A percentile compares a stretch with the other conserved stretches of the same genome.
Conservation (phyloP, 2,113 vertebrate genomes). For the Pithys albifrons region DNA sequence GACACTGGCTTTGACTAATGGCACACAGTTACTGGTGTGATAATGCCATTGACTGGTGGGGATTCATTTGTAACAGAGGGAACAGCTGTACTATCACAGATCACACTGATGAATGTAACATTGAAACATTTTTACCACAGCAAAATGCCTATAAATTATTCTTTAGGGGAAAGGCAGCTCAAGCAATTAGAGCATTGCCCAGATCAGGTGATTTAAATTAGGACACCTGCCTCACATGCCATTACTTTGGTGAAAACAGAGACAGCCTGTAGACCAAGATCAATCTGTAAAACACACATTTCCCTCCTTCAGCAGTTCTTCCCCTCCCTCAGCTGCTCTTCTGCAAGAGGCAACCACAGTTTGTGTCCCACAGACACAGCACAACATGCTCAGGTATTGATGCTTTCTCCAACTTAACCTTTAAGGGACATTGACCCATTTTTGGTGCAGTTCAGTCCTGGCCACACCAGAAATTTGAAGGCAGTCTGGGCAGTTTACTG, state of each 20-base stretch:
- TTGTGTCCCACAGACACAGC: neutral
- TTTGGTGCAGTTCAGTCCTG: neutral
- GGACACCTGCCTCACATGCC: neutral
- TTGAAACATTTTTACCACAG: neutral
- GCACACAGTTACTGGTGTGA: conserved; percentile 47
- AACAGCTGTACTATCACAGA: neutral
- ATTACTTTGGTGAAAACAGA: neutral
- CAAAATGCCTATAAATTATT: neutral
- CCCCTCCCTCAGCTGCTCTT: neutral
- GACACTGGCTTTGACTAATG: conserved; percentile 17
- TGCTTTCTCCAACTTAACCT: neutral
- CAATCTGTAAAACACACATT: rapidly evolving
- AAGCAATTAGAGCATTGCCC: too few species aligned
- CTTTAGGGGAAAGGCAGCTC: neutral
- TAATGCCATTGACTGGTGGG: neutral
- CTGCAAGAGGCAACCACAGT: neutral
- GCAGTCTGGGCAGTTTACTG: neutral
- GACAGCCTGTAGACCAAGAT: neutral
- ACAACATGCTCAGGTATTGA: neutral
- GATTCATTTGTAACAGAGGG: neutral
- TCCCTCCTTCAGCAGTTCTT: neutral
- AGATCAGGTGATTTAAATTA: neutral
- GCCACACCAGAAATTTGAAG: neutral
- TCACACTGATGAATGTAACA: neutral
- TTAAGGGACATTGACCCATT: neutral